Evolutionary conservation across 2,113 vertebrate species (phyloP).

Genomic region (Turnix velox): DNA sequence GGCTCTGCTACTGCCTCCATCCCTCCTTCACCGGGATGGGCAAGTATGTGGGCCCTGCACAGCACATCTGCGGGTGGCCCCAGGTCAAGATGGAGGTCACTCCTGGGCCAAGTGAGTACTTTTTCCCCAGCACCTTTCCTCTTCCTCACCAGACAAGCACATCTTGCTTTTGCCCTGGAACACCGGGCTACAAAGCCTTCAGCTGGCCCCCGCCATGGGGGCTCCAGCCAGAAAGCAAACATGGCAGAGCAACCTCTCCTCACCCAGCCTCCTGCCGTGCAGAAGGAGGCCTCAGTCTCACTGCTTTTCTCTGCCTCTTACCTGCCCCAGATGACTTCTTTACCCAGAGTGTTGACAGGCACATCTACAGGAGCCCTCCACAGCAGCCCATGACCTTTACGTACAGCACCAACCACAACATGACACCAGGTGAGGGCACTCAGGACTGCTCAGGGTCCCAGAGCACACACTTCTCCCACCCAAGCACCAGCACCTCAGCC

Average conservation of each 20-base stretch:
- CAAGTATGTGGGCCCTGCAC: background rate
- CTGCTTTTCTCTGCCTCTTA: background rate
- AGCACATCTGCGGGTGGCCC: background rate
- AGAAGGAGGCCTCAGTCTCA: background rate
- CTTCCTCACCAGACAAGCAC: no score
- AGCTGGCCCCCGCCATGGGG: no score
- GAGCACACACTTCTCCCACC: background rate
- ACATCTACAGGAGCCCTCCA: accelerated
- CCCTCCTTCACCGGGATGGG: background rate
- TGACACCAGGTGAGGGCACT: background rate
- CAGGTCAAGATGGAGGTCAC: no score
- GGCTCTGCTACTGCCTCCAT: background rate
- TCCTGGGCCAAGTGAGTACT: accelerated
- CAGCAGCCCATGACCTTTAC: background rate
- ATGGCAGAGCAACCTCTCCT: background rate
- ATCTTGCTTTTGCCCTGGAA: no score
- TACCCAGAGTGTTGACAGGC: accelerated
- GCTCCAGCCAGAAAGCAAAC: no score
- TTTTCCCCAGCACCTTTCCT: background rate
- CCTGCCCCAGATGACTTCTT: background rate
- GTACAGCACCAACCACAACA: accelerated
- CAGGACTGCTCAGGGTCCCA: background rate
- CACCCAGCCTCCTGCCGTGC: background rate
- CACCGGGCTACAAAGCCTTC: no score
- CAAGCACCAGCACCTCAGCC: accelerated